Percentiles rank a stretch among this genome's conserved stretches.
Conservation (phyloP, 2,797 vertebrate species). For the Scolopax rusticola region DNA sequence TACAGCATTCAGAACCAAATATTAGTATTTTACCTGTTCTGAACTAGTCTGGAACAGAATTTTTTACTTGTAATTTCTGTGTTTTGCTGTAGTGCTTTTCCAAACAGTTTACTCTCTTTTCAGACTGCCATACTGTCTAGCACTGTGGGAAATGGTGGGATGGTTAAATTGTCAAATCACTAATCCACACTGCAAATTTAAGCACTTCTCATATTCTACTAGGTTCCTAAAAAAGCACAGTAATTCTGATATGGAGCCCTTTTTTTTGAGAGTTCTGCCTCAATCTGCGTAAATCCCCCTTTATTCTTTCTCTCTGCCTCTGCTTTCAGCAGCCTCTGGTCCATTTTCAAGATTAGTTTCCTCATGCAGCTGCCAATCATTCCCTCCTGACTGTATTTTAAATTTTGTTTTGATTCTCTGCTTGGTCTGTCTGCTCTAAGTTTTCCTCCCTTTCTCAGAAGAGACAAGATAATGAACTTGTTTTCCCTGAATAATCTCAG, state of each 20-base stretch:
- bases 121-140: background rate
- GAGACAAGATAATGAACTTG: constrained; percentile 33
- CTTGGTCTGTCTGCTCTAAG: background rate
- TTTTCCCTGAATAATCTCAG: constrained; percentile 8
- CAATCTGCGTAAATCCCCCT: background rate
- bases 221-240: constrained; percentile 10
- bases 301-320: background rate
- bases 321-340: background rate
- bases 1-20: background rate
- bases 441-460: background rate
- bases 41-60: background rate
- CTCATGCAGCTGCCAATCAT: background rate
- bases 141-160: background rate
- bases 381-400: background rate
- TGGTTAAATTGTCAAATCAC: background rate
- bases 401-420: background rate
- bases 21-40: background rate
- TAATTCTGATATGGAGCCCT: background rate
- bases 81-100: background rate
- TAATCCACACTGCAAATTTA: background rate
- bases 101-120: background rate
- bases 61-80: background rate
- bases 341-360: constrained; percentile 44
- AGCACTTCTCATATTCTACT: background rate
- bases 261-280: background rate